These are phyloP conservation scores for Carassius carassius DNA, from an alignment of 2,113 vertebrate genomes.

Conservation along the genomic window DNA sequence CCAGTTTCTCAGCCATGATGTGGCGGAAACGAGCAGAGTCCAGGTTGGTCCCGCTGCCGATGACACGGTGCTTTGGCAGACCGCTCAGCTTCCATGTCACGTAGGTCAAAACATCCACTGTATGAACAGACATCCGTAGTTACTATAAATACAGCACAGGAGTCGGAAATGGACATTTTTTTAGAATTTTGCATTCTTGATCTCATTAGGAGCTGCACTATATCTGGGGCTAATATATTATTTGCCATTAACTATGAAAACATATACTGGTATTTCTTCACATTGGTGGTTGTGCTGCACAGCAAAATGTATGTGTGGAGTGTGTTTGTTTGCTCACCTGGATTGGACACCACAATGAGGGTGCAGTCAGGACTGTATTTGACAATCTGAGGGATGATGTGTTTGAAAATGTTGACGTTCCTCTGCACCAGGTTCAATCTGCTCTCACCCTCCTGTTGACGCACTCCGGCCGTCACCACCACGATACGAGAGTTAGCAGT, in stretches of 20 bases:
- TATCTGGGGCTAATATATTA: too few relatives aligned
- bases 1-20: conserved; percentile 89
- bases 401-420: conserved; percentile 95
- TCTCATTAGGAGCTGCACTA: too few relatives aligned
- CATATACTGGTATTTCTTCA: too few relatives aligned
- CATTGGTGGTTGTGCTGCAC: too few relatives aligned
- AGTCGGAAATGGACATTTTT: neutral
- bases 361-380: conserved; percentile 93
- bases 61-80: conserved; percentile 91
- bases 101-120: conserved; percentile 95
- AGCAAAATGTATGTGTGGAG: too few relatives aligned
- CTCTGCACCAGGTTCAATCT: conserved; percentile 95
- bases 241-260: too few relatives aligned
- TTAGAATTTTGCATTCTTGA: too few relatives aligned
- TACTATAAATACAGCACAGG: neutral
- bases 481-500: conserved; percentile 93
- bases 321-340: conserved; percentile 74
- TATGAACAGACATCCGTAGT: neutral
- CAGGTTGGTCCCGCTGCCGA: conserved; percentile 96
- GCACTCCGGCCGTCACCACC: conserved; percentile 91
- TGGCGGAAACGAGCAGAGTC: conserved; percentile 94
- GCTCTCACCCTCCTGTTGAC: conserved; percentile 96
- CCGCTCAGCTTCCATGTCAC: conserved; percentile 99
- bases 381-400: conserved; percentile 91
- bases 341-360: conserved; percentile 95